phyloP scores from a whole-genome alignment of 2,113 vertebrate species.

The Camelus dromedarius region DNA sequence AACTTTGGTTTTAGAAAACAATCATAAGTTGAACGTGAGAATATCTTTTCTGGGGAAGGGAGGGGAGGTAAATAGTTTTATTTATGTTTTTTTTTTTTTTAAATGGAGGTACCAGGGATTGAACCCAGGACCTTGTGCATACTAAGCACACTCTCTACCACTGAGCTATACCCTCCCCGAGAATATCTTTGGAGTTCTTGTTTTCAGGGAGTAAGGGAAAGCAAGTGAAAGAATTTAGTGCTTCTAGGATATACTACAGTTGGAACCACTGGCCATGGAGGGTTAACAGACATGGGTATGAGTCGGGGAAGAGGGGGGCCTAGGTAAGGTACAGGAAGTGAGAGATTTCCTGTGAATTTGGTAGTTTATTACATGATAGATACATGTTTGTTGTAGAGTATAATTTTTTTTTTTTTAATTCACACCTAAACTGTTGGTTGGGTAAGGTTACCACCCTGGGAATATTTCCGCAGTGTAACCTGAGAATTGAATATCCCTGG shows the following conservation, averaged over 20 bases:
- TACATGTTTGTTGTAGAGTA: not conserved
- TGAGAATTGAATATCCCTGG: not conserved
- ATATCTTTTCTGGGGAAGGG: not conserved
- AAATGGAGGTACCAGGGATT: too few relatives aligned
- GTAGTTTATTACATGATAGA: not conserved
- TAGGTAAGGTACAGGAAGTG: constrained; percentile 28
- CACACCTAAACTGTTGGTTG: not conserved
- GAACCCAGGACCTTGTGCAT: too few relatives aligned
- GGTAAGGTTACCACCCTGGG: not conserved
- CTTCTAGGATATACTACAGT: constrained; percentile 1
- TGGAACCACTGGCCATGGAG: not conserved
- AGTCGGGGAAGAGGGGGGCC: not conserved
- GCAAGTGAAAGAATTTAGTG: not conserved
- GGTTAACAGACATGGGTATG: not conserved
- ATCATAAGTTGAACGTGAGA: not conserved
- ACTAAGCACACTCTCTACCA: too few relatives aligned
- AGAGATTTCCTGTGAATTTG: constrained; percentile 50
- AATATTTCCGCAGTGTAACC: not conserved
- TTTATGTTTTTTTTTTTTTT: too few relatives aligned
- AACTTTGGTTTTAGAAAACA: constrained; percentile 21
- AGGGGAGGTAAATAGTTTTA: too few relatives aligned
- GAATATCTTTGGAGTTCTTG: not conserved
- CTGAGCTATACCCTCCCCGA: not conserved
- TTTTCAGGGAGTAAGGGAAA: not conserved
- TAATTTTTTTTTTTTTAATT: not conserved